These are phyloP conservation scores for Zapornia atra DNA, from an alignment of 2,113 vertebrate species.

Conservation along the genomic window DNA sequence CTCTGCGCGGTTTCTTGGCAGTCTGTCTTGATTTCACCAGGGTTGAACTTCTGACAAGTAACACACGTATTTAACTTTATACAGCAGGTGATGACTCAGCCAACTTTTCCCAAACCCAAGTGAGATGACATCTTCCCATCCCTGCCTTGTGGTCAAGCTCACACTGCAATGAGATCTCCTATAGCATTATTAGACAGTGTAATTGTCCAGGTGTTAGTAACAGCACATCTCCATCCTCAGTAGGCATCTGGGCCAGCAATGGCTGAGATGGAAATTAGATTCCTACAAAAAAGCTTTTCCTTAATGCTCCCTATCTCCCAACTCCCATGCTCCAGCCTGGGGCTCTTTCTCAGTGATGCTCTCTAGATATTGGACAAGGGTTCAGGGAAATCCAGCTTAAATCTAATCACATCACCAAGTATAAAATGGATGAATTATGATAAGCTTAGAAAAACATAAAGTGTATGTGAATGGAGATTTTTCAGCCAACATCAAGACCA, in stretches of 20 bases:
- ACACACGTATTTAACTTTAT: accelerated
- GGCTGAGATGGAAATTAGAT: background rate
- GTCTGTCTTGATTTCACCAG: background rate
- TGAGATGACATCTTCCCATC: background rate
- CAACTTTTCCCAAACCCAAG: background rate
- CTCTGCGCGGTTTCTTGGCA: background rate
- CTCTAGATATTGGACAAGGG: conserved; percentile 67
- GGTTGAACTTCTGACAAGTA: background rate
- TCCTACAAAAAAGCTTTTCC: background rate
- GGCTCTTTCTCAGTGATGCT: background rate
- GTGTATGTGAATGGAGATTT: conserved; percentile 8
- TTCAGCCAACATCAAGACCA: background rate
- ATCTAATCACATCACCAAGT: conserved; percentile 53
- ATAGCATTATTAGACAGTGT: background rate
- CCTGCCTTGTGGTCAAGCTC: background rate
- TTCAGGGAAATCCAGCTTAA: conserved; percentile 59
- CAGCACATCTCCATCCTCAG: background rate
- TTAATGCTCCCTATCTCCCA: background rate
- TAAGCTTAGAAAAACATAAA: conserved; percentile 4
- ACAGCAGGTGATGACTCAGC: background rate
- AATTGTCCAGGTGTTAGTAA: background rate
- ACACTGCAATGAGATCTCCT: accelerated
- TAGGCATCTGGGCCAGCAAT: background rate
- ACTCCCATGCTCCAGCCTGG: background rate
- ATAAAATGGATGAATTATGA: background rate